Evolutionary conservation across 2,113 vertebrate species (phyloP).

Genomic region (Hydrolagus affinis): DNA sequence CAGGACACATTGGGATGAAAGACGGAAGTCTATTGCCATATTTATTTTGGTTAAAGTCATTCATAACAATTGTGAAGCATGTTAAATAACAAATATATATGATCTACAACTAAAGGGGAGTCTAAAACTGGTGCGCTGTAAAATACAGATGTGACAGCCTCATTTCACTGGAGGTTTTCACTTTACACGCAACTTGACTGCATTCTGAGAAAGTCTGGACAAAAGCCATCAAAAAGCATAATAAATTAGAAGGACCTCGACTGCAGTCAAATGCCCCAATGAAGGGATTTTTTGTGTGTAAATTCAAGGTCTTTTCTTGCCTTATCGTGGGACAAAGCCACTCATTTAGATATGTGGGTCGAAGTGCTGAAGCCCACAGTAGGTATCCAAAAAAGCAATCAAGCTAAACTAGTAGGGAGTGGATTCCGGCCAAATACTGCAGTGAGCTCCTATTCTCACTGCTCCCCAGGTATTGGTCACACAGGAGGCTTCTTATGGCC

Average conservation of each 20-base stretch:
- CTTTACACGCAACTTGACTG: constrained; percentile 56
- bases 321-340: constrained; percentile 65
- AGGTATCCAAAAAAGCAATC: constrained; percentile 84
- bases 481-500: constrained; percentile 77
- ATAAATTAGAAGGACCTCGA: constrained; percentile 65
- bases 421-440: constrained; percentile 69
- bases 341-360: constrained; percentile 70
- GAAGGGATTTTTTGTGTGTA: constrained; percentile 71
- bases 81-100: neutral
- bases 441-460: constrained; percentile 65
- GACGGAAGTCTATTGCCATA: neutral
- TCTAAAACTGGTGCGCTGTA: neutral
- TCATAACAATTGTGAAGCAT: neutral
- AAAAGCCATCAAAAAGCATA: constrained; percentile 62
- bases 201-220: constrained; percentile 63
- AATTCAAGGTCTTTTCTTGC: constrained; percentile 80
- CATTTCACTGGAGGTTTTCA: constrained; percentile 12
- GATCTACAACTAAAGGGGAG: neutral
- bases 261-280: constrained; percentile 70
- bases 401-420: constrained; percentile 76
- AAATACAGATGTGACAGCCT: neutral
- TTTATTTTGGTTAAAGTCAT: neutral
- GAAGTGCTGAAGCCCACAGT: constrained; percentile 69
- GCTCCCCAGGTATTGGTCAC: constrained; percentile 67
- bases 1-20: neutral